A percentile compares a stretch with the other conserved stretches of the same genome.
Conservation (phyloP, 2,113 vertebrate species). For the Chaetorhynchus papuensis region DNA sequence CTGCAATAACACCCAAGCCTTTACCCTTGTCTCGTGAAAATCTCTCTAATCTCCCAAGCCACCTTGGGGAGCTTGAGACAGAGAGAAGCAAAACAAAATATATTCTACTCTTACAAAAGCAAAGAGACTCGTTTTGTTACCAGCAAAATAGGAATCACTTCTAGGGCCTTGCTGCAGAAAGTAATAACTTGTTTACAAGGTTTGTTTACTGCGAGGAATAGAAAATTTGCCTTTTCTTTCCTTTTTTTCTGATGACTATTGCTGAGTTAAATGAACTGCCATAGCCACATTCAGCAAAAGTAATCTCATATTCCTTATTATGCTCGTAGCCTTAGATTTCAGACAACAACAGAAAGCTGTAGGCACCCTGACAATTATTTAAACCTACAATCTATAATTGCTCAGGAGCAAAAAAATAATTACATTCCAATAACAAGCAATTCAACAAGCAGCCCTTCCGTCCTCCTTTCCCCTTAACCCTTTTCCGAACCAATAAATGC, state of each 20-base stretch:
- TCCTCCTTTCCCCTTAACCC: neutral
- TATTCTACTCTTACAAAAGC: neutral
- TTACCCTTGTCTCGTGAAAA: constrained; percentile 13
- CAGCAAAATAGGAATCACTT: constrained; percentile 1
- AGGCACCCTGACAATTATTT: constrained; percentile 37
- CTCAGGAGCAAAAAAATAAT: constrained; percentile 38
- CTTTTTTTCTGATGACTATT: neutral
- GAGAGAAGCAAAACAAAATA: neutral
- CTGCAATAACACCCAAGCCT: neutral
- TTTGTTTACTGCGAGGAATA: constrained; percentile 12
- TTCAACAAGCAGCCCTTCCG: neutral
- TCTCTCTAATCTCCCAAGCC: constrained; percentile 6
- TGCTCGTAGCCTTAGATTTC: neutral
- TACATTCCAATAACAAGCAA: constrained; percentile 5
- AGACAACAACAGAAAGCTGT: constrained; percentile 10
- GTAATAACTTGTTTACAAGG: constrained; percentile 26
- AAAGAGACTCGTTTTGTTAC: neutral
- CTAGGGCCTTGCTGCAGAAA: neutral
- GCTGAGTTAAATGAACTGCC: constrained; percentile 7
- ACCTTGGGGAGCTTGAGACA: neutral
- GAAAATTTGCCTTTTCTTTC: neutral
- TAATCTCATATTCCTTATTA: neutral
- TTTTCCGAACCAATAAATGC: constrained; percentile 6
- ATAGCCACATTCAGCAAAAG: neutral
- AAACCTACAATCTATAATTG: constrained; percentile 16